A percentile compares a stretch with the other conserved stretches of the same genome.
phyloP scores from a whole-genome alignment of 92 coral and sea anemone genomes.

The Diadumene lineata region DNA sequence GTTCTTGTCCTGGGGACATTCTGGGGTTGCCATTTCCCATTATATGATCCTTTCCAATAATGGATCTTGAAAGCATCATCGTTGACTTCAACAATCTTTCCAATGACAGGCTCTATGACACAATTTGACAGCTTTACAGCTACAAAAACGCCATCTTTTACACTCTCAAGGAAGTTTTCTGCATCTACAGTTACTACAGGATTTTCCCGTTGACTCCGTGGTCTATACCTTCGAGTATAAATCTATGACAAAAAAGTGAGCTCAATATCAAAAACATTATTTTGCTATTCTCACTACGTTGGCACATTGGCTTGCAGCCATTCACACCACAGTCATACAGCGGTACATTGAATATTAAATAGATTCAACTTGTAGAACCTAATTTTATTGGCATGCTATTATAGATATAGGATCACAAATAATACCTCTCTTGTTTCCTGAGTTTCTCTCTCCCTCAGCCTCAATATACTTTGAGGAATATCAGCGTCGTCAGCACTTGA shows the following conservation, averaged over 20 bases:
- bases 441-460: not conserved
- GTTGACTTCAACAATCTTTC: conserved; percentile 32
- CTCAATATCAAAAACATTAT: too few species aligned
- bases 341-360: not conserved
- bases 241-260: conserved; percentile 26
- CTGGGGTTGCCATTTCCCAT: conserved; percentile 50
- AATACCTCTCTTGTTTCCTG: not conserved
- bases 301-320: not conserved
- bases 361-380: not conserved
- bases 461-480: not conserved
- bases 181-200: conserved; percentile 18
- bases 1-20: conserved; percentile 11
- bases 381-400: too few species aligned
- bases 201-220: conserved; percentile 29
- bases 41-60: conserved; percentile 63
- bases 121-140: conserved; percentile 31
- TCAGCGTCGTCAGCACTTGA: not conserved
- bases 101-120: conserved; percentile 38
- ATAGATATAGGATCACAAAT: not conserved
- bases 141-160: conserved; percentile 18
- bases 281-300: too few species aligned
- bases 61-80: conserved; percentile 35
- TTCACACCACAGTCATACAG: not conserved
- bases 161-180: conserved; percentile 33
- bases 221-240: conserved; percentile 46